phyloP scores from a whole-genome alignment of 2,888 invertebrate genomes.

The Metacarcinus magister region DNA sequence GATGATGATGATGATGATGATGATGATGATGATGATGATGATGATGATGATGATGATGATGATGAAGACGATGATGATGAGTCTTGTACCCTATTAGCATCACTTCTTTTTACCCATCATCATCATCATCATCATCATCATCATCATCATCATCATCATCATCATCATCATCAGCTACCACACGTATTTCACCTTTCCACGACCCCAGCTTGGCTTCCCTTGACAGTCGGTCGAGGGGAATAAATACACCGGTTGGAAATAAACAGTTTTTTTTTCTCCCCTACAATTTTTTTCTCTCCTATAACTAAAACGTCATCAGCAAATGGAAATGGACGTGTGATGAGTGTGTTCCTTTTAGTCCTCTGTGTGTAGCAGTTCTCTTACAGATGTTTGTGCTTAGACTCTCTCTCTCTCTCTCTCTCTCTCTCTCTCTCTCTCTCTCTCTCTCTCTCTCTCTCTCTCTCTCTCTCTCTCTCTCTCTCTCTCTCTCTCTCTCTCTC shows the following conservation, averaged over 20 bases:
- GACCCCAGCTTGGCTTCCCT: not conserved
- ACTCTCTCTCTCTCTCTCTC: not conserved
- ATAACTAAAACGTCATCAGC: not conserved
- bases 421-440: not conserved
- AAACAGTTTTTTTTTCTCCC: not conserved
- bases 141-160: not conserved
- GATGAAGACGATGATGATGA: not conserved
- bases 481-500: slow-evolving; percentile 2
- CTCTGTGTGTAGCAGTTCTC: not conserved
- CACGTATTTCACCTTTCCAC: no score
- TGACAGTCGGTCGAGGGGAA: not conserved
- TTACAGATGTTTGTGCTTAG: not conserved
- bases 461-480: slow-evolving; percentile 2
- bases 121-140: not conserved
- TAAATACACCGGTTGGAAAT: not conserved
- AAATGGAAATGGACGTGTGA: not conserved
- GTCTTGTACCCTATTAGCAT: not conserved
- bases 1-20: not conserved
- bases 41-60: not conserved
- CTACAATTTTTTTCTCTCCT: not conserved
- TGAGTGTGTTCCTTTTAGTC: not conserved
- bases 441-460: not conserved
- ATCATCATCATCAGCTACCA: no score
- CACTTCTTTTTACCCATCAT: not conserved
- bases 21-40: not conserved